Conservation (phyloP, 2,113 vertebrate species). For the Suncus etruscus region DNA sequence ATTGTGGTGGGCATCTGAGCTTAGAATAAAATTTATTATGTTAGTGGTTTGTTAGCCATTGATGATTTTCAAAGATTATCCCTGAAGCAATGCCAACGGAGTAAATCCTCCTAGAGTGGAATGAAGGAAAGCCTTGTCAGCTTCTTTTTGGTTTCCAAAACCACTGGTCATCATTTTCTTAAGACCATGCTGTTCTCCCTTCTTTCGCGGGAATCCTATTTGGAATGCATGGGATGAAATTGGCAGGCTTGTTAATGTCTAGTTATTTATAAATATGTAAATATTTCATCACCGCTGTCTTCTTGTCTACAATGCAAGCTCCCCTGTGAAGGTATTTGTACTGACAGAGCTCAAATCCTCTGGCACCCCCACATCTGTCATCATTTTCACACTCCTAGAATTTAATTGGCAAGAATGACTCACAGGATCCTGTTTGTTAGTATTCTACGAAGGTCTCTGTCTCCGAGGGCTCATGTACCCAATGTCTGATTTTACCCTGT, state of each 20-base stretch:
- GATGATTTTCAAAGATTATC: neutral
- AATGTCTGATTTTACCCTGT: neutral
- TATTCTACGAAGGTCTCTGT: conserved; percentile 24
- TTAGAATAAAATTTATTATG: neutral
- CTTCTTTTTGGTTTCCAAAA: neutral
- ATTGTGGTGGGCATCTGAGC: neutral
- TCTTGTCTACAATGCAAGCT: conserved; percentile 18
- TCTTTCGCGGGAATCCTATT: conserved; percentile 3
- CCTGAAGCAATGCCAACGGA: neutral
- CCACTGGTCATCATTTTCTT: neutral
- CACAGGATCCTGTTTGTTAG: neutral
- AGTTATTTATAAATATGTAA: conserved; percentile 65
- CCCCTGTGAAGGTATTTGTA: conserved; percentile 49
- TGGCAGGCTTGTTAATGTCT: conserved; percentile 47
- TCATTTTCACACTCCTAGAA: conserved; percentile 56
- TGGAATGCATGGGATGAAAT: neutral
- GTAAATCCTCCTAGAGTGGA: neutral
- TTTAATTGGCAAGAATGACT: conserved; percentile 63
- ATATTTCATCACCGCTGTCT: conserved; percentile 50
- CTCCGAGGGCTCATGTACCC: conserved; percentile 21
- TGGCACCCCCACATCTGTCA: conserved; percentile 54
- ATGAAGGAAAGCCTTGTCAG: neutral
- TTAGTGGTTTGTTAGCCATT: neutral
- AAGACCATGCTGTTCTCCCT: neutral
- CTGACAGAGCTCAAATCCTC: conserved; percentile 48